phyloP scores from a whole-genome alignment of 1,140 invertebrate genomes.

The Littorina saxatilis region DNA sequence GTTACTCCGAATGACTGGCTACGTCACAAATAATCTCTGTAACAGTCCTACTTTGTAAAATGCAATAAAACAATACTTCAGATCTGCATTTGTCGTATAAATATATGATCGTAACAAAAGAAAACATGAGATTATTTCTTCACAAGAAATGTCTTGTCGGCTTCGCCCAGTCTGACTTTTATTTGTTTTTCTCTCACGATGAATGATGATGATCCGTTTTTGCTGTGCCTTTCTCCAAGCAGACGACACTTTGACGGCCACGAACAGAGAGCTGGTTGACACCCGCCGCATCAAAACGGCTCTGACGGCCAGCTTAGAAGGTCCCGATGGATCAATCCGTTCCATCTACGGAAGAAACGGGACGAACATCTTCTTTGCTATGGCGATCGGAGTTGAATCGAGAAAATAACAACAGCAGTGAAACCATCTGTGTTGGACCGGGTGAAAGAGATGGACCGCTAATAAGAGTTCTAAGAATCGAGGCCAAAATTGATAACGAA shows the following conservation, averaged over 20 bases:
- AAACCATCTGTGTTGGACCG: conserved; percentile 45
- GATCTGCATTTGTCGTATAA: no score
- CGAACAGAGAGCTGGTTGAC: conserved; percentile 38
- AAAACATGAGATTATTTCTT: background rate
- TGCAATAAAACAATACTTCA: no score
- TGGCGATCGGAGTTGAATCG: conserved; percentile 46
- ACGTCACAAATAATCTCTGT: conserved; percentile 27
- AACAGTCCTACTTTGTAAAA: conserved; percentile 12
- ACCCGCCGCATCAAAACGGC: conserved; percentile 29
- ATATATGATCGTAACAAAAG: background rate
- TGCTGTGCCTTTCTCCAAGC: conserved; percentile 33
- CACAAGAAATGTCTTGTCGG: no score
- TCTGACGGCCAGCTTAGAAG: conserved; percentile 39
- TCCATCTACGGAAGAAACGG: conserved; percentile 47
- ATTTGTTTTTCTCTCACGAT: conserved; percentile 9
- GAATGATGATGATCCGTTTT: conserved; percentile 27
- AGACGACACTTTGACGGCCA: conserved; percentile 39
- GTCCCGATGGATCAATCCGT: conserved; percentile 52
- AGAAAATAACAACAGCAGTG: conserved; percentile 52
- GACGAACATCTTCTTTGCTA: conserved; percentile 43
- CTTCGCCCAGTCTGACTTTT: background rate
- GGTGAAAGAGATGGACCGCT: conserved; percentile 49
- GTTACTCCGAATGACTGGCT: background rate
- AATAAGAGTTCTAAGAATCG: conserved; percentile 64
- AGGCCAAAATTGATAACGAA: conserved; percentile 69